phyloP scores from a whole-genome alignment of 2,888 invertebrate species.

The Andrena bicolor region DNA sequence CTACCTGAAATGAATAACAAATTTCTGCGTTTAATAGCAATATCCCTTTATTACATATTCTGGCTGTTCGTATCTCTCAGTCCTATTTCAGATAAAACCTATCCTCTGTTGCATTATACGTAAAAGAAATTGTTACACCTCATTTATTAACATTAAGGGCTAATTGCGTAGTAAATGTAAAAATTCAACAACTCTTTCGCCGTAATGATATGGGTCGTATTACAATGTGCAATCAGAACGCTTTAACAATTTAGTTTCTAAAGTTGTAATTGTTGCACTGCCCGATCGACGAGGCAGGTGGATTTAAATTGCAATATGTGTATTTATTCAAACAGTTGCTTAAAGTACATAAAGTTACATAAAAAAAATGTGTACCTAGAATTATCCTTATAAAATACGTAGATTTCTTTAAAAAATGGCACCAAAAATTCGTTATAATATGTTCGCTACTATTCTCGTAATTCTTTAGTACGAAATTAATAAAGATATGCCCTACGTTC shows the following conservation, averaged over 20 bases:
- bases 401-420: conserved; percentile 15
- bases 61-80: too few species aligned
- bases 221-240: too few species aligned
- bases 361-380: conserved; percentile 10
- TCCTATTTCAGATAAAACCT: too few species aligned
- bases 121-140: not conserved
- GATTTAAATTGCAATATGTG: not conserved
- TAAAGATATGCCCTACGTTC: not conserved
- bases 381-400: conserved; percentile 5
- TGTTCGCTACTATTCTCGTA: not conserved
- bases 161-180: not conserved
- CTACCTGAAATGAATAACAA: not conserved
- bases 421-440: conserved; percentile 1
- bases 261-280: too few species aligned
- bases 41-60: too few species aligned
- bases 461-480: not conserved
- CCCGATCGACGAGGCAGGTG: not conserved
- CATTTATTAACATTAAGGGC: not conserved
- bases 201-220: too few species aligned
- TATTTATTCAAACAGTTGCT: conserved; percentile 29
- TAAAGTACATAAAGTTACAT: conserved; percentile 18
- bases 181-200: not conserved
- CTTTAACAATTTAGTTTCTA: too few species aligned
- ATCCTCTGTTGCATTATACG: not conserved
- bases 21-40: conserved; percentile 4